Conservation (phyloP, 2,888 invertebrate species). For the Drosophila mulleri region DNA sequence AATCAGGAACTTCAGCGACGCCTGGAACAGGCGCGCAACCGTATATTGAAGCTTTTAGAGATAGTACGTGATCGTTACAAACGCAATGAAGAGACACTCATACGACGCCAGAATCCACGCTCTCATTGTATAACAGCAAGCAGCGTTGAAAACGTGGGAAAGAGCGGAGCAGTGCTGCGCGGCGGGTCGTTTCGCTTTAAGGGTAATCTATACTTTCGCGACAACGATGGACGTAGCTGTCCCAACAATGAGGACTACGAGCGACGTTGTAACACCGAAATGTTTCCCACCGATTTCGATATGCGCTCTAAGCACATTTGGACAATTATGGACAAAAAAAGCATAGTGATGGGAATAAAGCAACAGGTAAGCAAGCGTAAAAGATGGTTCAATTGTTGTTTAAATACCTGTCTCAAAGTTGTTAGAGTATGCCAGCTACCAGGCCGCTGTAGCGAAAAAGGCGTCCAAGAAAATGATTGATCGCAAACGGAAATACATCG, state of each 20-base stretch:
- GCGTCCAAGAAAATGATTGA: background rate
- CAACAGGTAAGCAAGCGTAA: constrained; percentile 77
- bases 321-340: constrained; percentile 87
- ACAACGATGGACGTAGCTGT: constrained; percentile 86
- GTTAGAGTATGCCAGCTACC: constrained; percentile 45
- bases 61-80: constrained; percentile 65
- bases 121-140: background rate
- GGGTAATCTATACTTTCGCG: constrained; percentile 88
- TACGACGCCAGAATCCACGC: constrained; percentile 36
- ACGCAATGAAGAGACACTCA: constrained; percentile 66
- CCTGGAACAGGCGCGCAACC: constrained; percentile 61
- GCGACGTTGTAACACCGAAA: constrained; percentile 83
- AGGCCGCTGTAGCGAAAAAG: background rate
- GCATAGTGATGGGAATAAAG: constrained; percentile 86
- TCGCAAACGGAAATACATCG: constrained; percentile 33
- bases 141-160: constrained; percentile 25
- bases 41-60: constrained; percentile 60
- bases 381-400: rapidly evolving
- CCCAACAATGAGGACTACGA: constrained; percentile 88
- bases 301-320: constrained; percentile 86
- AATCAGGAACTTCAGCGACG: constrained; percentile 77
- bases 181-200: constrained; percentile 85
- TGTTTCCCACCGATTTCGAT: constrained; percentile 85
- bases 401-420: constrained; percentile 39
- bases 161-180: constrained; percentile 85